phyloP scores from a whole-genome alignment of 2,888 invertebrate species.

The Caenorhabditis afra region DNA sequence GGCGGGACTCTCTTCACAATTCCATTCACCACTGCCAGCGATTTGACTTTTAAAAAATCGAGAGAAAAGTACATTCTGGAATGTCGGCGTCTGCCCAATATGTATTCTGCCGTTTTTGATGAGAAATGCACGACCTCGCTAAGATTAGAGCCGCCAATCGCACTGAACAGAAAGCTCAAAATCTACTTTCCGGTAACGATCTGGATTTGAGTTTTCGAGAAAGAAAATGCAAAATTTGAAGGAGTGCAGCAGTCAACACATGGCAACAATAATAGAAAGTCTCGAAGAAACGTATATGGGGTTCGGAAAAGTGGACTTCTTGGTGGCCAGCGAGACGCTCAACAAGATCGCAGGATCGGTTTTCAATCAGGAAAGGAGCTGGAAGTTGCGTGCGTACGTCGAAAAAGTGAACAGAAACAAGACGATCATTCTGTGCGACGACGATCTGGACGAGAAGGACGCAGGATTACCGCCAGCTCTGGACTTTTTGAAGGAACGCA shows the following conservation, averaged over 20 bases:
- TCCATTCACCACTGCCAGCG: conserved; percentile 3
- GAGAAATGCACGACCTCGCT: not conserved
- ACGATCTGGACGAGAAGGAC: conserved; percentile 23
- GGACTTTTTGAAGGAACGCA: conserved; percentile 13
- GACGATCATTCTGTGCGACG: conserved; percentile 35
- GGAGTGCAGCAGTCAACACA: conserved; percentile 39
- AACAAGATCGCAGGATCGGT: conserved; percentile 29
- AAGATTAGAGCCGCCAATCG: not conserved
- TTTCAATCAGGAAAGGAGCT: conserved; percentile 17
- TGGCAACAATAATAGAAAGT: conserved; percentile 32
- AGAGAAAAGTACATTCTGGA: conserved; percentile 1
- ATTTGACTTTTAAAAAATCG: conserved; percentile 16
- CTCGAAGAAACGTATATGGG: not conserved
- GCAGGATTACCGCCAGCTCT: not conserved
- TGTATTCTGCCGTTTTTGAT: not conserved
- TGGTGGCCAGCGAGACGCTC: conserved; percentile 27
- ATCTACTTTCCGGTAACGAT: conserved; percentile 3
- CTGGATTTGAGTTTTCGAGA: not conserved
- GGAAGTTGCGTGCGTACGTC: conserved; percentile 22
- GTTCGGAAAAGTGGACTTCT: conserved; percentile 3
- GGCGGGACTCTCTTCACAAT: conserved; percentile 2
- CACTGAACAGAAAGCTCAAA: not conserved
- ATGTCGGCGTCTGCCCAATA: conserved; percentile 5
- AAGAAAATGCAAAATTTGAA: not conserved
- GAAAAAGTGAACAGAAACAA: conserved; percentile 4